Evolutionary conservation across 2,113 vertebrate species (phyloP), one percentile per base, ranked within the genome.

Genomic region (Petrocephalus microphthalmus): DNA sequence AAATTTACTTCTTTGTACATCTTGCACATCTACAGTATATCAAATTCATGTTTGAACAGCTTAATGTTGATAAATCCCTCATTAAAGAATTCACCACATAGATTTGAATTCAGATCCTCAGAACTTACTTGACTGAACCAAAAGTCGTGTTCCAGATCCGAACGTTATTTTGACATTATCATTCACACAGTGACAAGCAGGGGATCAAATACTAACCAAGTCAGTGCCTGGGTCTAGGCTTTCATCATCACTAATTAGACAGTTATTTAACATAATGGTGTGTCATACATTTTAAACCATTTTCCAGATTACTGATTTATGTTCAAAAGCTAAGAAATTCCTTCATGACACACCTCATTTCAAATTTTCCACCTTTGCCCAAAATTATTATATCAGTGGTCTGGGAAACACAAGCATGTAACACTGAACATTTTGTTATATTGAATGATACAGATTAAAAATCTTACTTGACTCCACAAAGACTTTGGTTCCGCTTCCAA

Each of bases 401-500:
- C 33, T 19, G 0, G 37, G 64, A 33, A 71, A 71, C 29, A 71
- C 29, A 15, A 33, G 13, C n/a, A 71, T 11, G 57, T 25, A 17
- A 74, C 67, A 74, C 15, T 7, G 33, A 1, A 19, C 29, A 29
- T 74, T 37, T 88, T 89, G 1, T 83, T n/a, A 49, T 5, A 52
- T 4, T 52, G 33, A 37, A 49, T 19, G 5, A 85, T n/a, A 87
- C 25, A 57, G 15, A 8, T 56, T 8, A 37, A 74, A 49, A 5
- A 22, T 87, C 91, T 91, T 92, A 92, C 92, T 90, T 91, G 90
- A 83, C 51, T 91, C 15, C 57, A 92, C 42, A 52, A 54, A 85
- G 17, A 92, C 29, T 64, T 29, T 64, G 25, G 78, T 85, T 89
- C 91, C 90, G 52, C 71, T 52, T 74, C 91, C 91, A 47, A 92